These are phyloP conservation scores for Cavia porcellus DNA, from an alignment of 2,113 vertebrate genomes.

Conservation along the genomic window DNA sequence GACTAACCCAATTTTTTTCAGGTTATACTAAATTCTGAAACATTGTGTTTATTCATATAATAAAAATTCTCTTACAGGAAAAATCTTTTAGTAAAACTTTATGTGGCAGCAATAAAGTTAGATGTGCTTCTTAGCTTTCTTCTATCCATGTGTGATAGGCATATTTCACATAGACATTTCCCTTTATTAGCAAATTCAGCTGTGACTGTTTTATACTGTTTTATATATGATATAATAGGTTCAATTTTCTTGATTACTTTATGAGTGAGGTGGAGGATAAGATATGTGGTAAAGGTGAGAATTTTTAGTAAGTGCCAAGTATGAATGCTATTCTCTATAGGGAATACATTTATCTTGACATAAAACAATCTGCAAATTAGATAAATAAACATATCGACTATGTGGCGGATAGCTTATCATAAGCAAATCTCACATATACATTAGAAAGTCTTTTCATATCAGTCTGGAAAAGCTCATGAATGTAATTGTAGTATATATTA, in stretches of 20 bases:
- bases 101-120: background rate
- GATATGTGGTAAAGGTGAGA: background rate
- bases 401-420: background rate
- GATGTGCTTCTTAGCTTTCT: background rate
- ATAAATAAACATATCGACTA: background rate
- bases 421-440: background rate
- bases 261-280: background rate
- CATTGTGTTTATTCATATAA: background rate
- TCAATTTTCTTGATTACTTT: background rate
- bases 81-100: background rate
- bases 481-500: background rate
- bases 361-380: background rate
- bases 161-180: background rate
- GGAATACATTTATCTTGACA: background rate
- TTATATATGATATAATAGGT: background rate
- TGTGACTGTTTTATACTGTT: background rate
- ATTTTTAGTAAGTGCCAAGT: background rate
- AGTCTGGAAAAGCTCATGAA: background rate
- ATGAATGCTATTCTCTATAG: background rate
- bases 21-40: background rate
- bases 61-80: background rate
- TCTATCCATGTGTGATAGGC: background rate
- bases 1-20: constrained; percentile 13
- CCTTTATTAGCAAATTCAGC: background rate
- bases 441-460: background rate